Percentiles rank a stretch among this genome's conserved stretches.
phyloP scores from a whole-genome alignment of 2,113 vertebrate genomes.

The Orthonyx spaldingii region DNA sequence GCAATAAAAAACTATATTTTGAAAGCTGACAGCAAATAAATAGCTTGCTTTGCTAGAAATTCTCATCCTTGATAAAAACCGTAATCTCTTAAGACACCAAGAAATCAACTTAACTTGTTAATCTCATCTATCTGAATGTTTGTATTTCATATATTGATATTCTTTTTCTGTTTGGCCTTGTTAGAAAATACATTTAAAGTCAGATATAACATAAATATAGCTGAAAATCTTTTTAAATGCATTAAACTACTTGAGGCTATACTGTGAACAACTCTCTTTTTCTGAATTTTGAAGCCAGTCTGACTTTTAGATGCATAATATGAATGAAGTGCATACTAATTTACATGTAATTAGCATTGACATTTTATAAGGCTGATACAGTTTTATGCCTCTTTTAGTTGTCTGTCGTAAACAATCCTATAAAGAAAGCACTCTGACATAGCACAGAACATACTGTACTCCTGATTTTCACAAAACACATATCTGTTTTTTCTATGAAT shows the following conservation, averaged over 20 bases:
- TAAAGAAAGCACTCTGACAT: background rate
- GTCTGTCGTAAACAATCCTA: background rate
- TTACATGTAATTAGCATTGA: background rate
- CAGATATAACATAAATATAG: background rate
- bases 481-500: background rate
- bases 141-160: background rate
- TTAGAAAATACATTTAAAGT: background rate
- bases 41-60: background rate
- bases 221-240: background rate
- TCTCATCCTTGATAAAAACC: background rate
- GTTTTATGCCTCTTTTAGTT: background rate
- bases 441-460: background rate
- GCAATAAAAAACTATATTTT: background rate
- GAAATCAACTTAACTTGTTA: background rate
- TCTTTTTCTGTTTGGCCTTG: background rate
- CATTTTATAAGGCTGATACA: background rate
- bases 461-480: background rate
- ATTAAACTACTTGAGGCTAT: background rate
- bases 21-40: background rate
- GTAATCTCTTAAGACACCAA: background rate
- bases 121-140: background rate
- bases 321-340: background rate
- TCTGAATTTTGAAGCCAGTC: background rate
- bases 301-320: background rate
- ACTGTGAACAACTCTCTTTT: background rate